phyloP scores from a whole-genome alignment of 2,888 invertebrate species.

The Eristalis intricaria region DNA sequence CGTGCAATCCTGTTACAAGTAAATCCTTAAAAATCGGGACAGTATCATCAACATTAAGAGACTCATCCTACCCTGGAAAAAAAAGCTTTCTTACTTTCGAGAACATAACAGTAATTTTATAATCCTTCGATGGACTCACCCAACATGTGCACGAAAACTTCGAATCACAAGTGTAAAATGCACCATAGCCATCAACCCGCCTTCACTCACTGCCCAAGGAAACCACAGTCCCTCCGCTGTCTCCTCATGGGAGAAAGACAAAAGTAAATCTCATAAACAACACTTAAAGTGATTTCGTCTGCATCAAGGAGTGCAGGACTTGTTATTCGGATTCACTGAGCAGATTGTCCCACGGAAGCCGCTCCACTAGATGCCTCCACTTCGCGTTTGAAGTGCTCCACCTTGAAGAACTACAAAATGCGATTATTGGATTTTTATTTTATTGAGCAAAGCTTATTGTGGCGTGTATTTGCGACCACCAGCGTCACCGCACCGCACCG shows the following conservation, averaged over 20 bases:
- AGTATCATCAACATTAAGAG: too few species aligned
- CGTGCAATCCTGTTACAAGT: too few species aligned
- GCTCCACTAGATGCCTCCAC: neutral
- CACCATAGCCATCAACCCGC: neutral
- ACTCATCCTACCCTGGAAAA: too few species aligned
- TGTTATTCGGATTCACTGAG: neutral
- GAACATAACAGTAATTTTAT: too few species aligned
- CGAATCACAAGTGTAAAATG: neutral
- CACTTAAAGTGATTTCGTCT: neutral
- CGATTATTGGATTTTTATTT: neutral
- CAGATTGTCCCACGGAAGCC: neutral
- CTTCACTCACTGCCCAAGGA: neutral
- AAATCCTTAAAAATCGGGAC: too few species aligned
- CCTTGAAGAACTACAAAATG: neutral
- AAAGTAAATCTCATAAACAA: constrained; percentile 1
- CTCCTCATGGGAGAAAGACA: neutral
- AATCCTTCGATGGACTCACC: too few species aligned
- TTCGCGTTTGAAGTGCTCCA: neutral
- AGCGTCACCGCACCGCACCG: neutral
- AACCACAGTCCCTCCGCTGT: neutral
- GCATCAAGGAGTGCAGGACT: neutral
- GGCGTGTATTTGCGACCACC: neutral
- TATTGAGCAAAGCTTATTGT: neutral
- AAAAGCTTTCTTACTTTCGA: too few species aligned
- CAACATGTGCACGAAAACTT: too few species aligned